Conservation (phyloP, 2,797 vertebrate genomes). For the Falco rusticolus region DNA sequence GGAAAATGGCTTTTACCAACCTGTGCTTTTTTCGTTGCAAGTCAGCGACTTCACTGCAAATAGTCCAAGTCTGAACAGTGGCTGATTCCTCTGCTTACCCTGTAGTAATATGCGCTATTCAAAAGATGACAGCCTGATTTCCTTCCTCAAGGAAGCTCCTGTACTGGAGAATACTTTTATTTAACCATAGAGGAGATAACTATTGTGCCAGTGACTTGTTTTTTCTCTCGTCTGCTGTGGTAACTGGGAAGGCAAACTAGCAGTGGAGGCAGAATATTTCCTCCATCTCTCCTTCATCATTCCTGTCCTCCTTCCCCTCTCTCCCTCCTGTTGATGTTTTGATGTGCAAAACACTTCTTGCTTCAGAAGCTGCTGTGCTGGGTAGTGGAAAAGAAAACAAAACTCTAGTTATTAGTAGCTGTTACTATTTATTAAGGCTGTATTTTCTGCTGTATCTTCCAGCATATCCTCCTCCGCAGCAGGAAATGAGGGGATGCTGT, state of each 20-base stretch:
- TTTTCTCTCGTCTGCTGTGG: not conserved
- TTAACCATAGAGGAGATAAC: not conserved
- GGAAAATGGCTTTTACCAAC: not conserved
- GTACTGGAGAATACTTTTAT: not conserved
- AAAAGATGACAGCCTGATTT: not conserved
- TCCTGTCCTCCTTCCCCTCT: not conserved
- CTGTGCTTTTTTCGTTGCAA: not conserved
- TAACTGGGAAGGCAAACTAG: not conserved
- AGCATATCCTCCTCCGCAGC: constrained; percentile 34
- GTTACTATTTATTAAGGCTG: not conserved
- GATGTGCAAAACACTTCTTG: not conserved
- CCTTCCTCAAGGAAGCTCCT: not conserved
- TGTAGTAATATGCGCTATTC: accelerated
- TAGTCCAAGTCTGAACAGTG: not conserved
- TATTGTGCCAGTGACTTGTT: not conserved
- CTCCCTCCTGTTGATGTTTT: not conserved
- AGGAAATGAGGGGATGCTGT: constrained; percentile 32
- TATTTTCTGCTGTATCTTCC: not conserved
- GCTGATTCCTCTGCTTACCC: not conserved
- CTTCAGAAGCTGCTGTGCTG: constrained; percentile 17
- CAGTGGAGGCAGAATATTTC: not conserved
- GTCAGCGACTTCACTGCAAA: not conserved
- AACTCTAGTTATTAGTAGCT: not conserved
- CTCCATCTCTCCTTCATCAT: not conserved
- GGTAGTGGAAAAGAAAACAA: constrained; percentile 48